A percentile compares a stretch with the other conserved stretches of the same genome.
Conservation (phyloP, 2,888 invertebrate species). For the Muschampia plurimacula region DNA sequence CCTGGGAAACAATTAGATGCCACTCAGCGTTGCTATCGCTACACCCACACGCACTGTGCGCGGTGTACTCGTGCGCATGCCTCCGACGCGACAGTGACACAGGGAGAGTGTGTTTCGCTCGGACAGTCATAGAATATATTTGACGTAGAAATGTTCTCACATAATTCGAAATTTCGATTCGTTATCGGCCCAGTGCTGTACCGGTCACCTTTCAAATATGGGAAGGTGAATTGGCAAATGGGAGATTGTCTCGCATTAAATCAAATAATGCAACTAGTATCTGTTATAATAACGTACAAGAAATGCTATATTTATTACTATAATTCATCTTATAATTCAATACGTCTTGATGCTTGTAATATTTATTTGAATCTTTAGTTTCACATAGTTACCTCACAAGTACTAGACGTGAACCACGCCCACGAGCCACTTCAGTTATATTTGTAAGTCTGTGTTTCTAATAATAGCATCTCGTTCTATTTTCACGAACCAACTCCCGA, state of each 20-base stretch:
- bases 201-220: no score
- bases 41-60: conserved; percentile 20
- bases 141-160: background rate
- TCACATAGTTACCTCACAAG: background rate
- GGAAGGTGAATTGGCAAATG: no score
- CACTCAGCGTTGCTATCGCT: conserved; percentile 12
- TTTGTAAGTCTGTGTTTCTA: conserved; percentile 45
- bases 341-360: no score
- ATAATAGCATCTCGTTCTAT: conserved; percentile 64
- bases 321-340: no score
- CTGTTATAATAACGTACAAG: no score
- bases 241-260: no score
- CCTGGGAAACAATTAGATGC: conserved; percentile 30
- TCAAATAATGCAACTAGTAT: no score
- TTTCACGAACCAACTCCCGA: conserved; percentile 52
- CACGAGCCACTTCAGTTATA: conserved; percentile 6
- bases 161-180: no score
- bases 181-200: no score
- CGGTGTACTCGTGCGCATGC: conserved; percentile 5
- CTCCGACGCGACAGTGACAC: conserved; percentile 8
- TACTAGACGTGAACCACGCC: conserved; percentile 4
- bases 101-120: conserved; percentile 22
- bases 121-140: conserved; percentile 2
- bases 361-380: no score
- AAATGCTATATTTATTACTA: no score